phyloP scores from a whole-genome alignment of 2,797 vertebrate species.

The Halcyon badia region DNA sequence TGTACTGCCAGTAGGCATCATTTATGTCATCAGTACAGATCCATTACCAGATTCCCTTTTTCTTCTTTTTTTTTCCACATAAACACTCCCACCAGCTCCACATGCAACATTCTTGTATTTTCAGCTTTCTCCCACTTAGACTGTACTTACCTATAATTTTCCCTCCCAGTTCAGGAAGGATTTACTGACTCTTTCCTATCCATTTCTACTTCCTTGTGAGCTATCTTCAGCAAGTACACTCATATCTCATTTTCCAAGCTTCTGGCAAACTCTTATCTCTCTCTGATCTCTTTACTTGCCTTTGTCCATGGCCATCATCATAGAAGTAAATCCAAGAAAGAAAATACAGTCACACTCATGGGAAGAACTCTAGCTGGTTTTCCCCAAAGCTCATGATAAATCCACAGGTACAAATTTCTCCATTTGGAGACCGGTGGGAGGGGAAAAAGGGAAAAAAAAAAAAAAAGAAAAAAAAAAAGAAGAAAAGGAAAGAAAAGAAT shows the following conservation, averaged over 20 bases:
- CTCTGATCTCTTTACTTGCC: not conserved
- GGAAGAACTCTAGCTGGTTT: not conserved
- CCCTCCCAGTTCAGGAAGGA: not conserved
- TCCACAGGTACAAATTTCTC: not conserved
- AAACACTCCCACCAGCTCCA: not conserved
- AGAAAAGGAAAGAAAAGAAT: fast-evolving
- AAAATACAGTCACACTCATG: not conserved
- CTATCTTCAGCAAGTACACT: not conserved
- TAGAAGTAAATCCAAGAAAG: not conserved
- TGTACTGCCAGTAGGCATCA: not conserved
- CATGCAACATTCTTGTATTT: not conserved
- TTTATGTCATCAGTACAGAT: not conserved
- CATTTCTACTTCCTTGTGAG: not conserved
- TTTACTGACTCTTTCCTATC: not conserved
- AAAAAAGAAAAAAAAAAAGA: not conserved
- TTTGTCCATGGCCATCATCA: not conserved
- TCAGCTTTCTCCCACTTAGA: not conserved
- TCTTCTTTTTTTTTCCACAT: not conserved
- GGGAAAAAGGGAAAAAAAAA: not conserved
- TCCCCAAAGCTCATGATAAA: not conserved
- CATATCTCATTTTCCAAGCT: not conserved
- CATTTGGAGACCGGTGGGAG: not conserved
- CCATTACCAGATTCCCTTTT: not conserved
- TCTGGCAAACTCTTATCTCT: not conserved
- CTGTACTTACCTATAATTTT: not conserved